A percentile compares a stretch with the other conserved stretches of the same genome.
Conservation (phyloP, 2,797 vertebrate genomes). For the Alca torda region DNA sequence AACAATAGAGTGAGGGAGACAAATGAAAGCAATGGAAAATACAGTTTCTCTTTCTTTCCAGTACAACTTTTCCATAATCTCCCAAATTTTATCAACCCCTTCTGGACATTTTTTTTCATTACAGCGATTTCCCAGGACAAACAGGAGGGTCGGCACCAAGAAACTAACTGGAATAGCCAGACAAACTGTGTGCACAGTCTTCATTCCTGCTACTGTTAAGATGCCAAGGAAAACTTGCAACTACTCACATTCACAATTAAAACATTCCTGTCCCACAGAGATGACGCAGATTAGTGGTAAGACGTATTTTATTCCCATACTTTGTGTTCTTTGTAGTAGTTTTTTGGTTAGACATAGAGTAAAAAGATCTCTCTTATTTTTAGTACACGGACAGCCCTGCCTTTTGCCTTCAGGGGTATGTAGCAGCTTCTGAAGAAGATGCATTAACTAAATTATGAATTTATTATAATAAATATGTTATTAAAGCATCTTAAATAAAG, state of each 20-base stretch:
- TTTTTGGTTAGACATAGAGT: not conserved
- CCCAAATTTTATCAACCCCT: not conserved
- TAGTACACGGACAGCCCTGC: not conserved
- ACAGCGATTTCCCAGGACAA: not conserved
- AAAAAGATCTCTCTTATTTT: not conserved
- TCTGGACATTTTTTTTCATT: not conserved
- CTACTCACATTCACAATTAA: not conserved
- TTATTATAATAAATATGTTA: not conserved
- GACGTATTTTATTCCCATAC: not conserved
- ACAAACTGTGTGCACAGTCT: not conserved
- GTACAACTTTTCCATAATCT: not conserved
- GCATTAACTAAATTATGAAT: not conserved
- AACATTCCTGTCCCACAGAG: not conserved
- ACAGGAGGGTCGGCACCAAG: not conserved
- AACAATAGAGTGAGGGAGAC: not conserved
- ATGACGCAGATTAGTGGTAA: not conserved
- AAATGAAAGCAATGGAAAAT: not conserved
- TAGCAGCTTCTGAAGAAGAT: not conserved
- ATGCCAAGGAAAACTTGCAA: not conserved
- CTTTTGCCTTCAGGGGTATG: not conserved
- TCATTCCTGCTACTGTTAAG: not conserved
- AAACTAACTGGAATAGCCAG: not conserved
- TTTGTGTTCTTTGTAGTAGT: not conserved
- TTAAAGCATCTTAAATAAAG: not conserved
- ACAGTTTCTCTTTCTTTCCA: not conserved